Evolutionary conservation across 2,888 invertebrate species (phyloP).

Genomic region (Miltochrista miniata): DNA sequence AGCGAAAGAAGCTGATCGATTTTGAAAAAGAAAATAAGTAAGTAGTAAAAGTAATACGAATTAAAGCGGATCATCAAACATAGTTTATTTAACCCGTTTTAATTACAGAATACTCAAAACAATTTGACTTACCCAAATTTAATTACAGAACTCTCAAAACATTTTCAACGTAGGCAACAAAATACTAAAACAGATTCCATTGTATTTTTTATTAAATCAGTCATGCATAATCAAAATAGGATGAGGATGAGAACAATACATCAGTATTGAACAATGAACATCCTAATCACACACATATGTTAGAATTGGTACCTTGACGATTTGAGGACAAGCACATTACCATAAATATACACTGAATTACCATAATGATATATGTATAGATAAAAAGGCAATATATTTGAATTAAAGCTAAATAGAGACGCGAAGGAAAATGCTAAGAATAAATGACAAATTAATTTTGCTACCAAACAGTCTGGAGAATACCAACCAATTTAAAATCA

Average conservation of each 20-base stretch:
- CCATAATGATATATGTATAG: slow-evolving; percentile 12
- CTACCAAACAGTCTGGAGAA: too few species aligned
- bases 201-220: slow-evolving; percentile 25
- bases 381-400: too few species aligned
- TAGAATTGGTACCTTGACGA: slow-evolving; percentile 23
- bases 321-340: slow-evolving; percentile 18
- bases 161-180: slow-evolving; percentile 25
- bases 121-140: too few species aligned
- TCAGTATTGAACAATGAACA: slow-evolving; percentile 29
- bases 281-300: slow-evolving; percentile 30
- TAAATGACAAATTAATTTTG: too few species aligned
- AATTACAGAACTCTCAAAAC: neutral
- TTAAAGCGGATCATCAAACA: neutral
- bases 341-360: slow-evolving; percentile 22
- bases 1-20: too few species aligned
- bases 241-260: slow-evolving; percentile 31
- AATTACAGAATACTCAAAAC: neutral
- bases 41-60: neutral
- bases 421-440: too few species aligned
- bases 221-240: slow-evolving; percentile 37
- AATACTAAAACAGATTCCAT: slow-evolving; percentile 19
- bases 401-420: too few species aligned
- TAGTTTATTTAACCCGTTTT: neutral
- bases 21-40: neutral
- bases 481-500: too few species aligned